Conservation (phyloP, 2,797 vertebrate species). For the Psittacula echo region DNA sequence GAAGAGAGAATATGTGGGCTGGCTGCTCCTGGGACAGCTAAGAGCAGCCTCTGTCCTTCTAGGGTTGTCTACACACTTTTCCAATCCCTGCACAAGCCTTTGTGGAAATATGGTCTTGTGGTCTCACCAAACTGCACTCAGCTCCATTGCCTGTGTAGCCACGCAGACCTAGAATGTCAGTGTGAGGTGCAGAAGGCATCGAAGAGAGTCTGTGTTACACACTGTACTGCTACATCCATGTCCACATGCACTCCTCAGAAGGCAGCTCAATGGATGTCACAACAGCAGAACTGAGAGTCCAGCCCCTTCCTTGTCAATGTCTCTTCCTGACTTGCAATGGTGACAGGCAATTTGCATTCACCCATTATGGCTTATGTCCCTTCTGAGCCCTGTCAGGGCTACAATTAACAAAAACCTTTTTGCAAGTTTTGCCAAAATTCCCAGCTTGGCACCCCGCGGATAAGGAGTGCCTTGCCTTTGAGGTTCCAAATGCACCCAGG, state of each 20-base stretch:
- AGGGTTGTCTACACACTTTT: background rate
- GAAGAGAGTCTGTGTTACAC: rapidly evolving
- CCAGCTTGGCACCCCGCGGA: background rate
- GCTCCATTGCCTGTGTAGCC: background rate
- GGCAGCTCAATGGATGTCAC: background rate
- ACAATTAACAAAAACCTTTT: background rate
- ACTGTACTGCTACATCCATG: background rate
- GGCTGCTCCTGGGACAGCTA: background rate
- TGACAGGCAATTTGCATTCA: background rate
- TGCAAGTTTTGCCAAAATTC: background rate
- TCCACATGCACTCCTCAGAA: rapidly evolving
- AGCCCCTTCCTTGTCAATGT: background rate
- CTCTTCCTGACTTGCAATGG: background rate
- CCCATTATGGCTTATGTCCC: background rate
- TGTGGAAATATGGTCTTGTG: background rate
- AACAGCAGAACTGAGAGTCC: background rate
- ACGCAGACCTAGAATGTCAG: background rate
- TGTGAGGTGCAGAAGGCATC: background rate
- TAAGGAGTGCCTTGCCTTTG: background rate
- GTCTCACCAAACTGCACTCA: background rate
- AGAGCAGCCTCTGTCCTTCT: background rate
- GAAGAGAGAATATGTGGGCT: background rate
- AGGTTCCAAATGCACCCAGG: background rate
- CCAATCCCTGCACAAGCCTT: background rate
- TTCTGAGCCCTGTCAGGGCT: background rate